A percentile compares a stretch with the other conserved stretches of the same genome.
Evolutionary conservation across 2,113 vertebrate species (phyloP).

Genomic region (Gyps fulvus): DNA sequence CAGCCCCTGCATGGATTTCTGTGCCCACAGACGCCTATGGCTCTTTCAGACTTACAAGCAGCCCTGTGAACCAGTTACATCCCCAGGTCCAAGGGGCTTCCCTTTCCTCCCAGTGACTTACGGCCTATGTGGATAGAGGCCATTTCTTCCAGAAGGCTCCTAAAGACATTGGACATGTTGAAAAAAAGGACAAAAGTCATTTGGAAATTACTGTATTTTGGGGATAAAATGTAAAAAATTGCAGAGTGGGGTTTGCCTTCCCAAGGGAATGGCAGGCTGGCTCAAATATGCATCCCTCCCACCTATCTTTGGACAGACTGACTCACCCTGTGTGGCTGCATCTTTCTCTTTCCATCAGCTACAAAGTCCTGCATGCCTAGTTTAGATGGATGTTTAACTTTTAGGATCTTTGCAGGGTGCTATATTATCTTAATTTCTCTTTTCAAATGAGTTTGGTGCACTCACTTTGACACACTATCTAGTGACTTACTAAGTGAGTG

Average conservation of each 20-base stretch:
- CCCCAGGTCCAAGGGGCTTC: background rate
- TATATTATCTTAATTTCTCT: background rate
- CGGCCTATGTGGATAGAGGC: background rate
- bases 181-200: background rate
- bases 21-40: background rate
- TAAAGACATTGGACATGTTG: background rate
- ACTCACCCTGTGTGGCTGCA: background rate
- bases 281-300: background rate
- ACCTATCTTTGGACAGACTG: background rate
- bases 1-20: background rate
- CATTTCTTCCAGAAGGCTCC: background rate
- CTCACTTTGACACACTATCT: background rate
- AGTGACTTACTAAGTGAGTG: background rate
- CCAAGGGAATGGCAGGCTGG: background rate
- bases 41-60: background rate
- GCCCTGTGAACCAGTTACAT: background rate
- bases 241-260: background rate
- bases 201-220: background rate
- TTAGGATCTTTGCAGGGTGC: background rate
- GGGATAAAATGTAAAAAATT: background rate
- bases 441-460: background rate
- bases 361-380: background rate
- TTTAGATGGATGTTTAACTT: background rate
- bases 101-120: conserved; percentile 31
- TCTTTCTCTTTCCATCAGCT: background rate